Conservation (phyloP, 2,113 vertebrate genomes). For the Hucho hucho region DNA sequence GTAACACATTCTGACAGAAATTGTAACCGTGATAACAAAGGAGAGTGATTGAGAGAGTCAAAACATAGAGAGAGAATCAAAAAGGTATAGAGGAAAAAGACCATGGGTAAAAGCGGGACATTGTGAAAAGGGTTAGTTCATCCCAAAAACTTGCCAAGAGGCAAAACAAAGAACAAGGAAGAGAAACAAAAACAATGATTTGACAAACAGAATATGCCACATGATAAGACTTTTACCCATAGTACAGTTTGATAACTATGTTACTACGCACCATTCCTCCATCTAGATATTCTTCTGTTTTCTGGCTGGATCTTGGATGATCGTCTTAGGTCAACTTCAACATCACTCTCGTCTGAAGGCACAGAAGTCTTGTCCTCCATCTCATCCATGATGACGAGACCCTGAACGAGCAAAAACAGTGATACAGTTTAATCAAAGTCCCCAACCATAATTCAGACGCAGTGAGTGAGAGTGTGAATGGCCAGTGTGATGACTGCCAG, state of each 20-base stretch:
- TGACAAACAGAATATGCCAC: background rate
- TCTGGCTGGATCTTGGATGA: conserved; percentile 1
- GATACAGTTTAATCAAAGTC: background rate
- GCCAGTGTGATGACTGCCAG: background rate
- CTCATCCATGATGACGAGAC: background rate
- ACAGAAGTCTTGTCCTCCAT: background rate
- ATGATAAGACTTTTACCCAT: background rate
- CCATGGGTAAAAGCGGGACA: background rate
- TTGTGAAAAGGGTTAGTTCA: background rate
- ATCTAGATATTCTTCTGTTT: background rate
- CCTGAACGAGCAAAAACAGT: background rate
- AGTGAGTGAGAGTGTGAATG: background rate
- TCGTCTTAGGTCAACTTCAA: background rate
- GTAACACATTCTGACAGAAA: background rate
- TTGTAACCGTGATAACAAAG: background rate
- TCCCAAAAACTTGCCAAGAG: background rate
- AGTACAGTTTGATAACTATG: background rate
- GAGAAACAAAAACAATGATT: background rate
- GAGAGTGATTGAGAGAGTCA: background rate
- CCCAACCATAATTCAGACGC: background rate
- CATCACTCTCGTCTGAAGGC: background rate
- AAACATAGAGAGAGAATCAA: background rate
- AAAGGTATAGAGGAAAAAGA: background rate
- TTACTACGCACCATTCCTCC: conserved; percentile 13
- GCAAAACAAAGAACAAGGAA: background rate